Evolutionary conservation across 2,888 invertebrate genomes (phyloP).

Genomic region (Endomychus coccineus): DNA sequence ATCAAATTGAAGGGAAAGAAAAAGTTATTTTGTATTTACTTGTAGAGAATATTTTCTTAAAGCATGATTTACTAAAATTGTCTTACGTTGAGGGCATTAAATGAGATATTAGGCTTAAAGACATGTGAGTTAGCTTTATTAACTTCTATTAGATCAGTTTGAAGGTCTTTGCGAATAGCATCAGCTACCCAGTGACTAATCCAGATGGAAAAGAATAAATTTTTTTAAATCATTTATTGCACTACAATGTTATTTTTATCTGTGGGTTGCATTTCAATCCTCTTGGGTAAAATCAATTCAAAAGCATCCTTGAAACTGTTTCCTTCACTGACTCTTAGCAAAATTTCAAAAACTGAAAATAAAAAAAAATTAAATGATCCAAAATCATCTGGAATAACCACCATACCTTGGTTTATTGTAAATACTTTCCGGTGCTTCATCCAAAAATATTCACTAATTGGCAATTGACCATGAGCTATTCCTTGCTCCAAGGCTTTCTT

Average conservation of each 20-base stretch:
- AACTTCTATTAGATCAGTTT: no score
- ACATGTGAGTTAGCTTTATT: no score
- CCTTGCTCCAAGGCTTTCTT: slow-evolving; percentile 71
- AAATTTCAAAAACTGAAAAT: slow-evolving; percentile 74
- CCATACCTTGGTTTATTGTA: slow-evolving; percentile 86
- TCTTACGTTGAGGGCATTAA: no score
- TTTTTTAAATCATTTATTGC: not conserved
- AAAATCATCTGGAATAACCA: no score
- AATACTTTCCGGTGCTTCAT: slow-evolving; percentile 91
- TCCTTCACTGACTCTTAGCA: slow-evolving; percentile 69
- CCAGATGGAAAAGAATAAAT: no score
- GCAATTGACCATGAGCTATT: slow-evolving; percentile 75
- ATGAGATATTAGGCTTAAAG: no score
- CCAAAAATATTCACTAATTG: slow-evolving; percentile 80
- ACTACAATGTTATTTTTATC: slow-evolving; percentile 1
- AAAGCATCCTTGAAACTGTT: slow-evolving; percentile 73
- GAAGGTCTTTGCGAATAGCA: no score
- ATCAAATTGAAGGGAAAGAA: no score
- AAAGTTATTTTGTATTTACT: no score
- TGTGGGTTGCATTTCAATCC: slow-evolving; percentile 34
- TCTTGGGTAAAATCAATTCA: slow-evolving; percentile 65
- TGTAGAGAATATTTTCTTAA: no score
- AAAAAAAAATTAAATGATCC: slow-evolving; percentile 6
- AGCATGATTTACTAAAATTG: no score
- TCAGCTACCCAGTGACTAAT: no score